Conservation (phyloP, 2,797 vertebrate genomes). For the Agapornis canus region DNA sequence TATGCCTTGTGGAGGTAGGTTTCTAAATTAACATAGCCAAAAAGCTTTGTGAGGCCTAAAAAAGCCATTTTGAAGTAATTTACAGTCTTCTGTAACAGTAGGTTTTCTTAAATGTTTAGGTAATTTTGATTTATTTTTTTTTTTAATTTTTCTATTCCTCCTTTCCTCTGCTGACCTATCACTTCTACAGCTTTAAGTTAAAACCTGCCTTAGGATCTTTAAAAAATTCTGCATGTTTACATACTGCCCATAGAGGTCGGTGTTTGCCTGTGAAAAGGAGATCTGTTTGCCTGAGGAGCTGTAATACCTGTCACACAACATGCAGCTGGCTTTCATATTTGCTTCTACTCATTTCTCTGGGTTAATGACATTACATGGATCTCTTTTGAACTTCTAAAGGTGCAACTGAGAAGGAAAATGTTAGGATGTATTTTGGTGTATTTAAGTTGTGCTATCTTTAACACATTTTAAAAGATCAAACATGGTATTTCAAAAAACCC, state of each 20-base stretch:
- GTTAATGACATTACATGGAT: neutral
- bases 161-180: neutral
- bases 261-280: constrained; percentile 9
- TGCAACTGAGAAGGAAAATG: neutral
- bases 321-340: neutral
- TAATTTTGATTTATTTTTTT: neutral
- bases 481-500: neutral
- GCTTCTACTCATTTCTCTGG: neutral
- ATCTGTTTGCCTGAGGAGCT: accelerated
- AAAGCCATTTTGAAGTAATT: neutral
- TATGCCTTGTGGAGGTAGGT: neutral
- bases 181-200: neutral
- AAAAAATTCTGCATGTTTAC: neutral
- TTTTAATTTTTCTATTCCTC: neutral
- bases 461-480: neutral
- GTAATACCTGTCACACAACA: accelerated
- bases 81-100: neutral
- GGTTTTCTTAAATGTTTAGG: neutral
- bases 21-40: neutral
- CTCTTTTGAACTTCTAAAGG: neutral
- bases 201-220: neutral
- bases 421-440: neutral
- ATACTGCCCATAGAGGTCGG: neutral
- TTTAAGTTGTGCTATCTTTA: neutral
- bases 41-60: neutral